Base-by-base conservation (phyloP, 1,140 invertebrate species). In the Diplogasteroides magnus region DNA sequence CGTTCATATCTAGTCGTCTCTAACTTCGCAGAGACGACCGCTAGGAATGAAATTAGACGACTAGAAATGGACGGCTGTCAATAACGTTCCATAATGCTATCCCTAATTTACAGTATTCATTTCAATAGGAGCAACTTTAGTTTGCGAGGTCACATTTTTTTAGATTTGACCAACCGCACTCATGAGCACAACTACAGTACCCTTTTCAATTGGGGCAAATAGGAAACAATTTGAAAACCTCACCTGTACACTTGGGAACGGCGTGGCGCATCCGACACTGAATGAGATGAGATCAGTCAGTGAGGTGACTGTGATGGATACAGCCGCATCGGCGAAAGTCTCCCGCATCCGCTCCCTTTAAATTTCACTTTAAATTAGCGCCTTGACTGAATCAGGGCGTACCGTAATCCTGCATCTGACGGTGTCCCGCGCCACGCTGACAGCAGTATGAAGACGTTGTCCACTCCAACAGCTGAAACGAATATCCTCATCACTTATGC, bases 251-350 rank as follows among this genome's bases (percentile, higher is more conserved):
- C 69, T 74, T 26, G 79, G 79, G 57, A 81, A 82, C 19, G 80
- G 78, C 14, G 92, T 94, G 74, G 93, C 89, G 74, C 94, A 91
- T 19, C 95, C 94, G 66, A 97, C 94, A 83, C 90, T 91, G 84
- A 97, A 96, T n/a, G 92, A 94, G 71, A 97, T 89, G 86, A 96
- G 91, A 83, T 97, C 93, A 0, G 94, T 98, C n/a, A 97, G 86
- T 0, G 94, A 96, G 0, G 95, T 97, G 71, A 98, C 95, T 29
- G 94, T 97, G 67, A 98, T 95, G 2, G 93, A 96, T 13, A 97
- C 93, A 0, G 93, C 94, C n/a, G 94, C 93, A 83, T 94, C 91
- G 61, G 90, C 73, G 55, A 81, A 82, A 23, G 80, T 92, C 61
- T 89, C 86, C 0, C 89, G 91, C 89, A 97, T 91, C 57, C 93